phyloP scores from a whole-genome alignment of 2,888 invertebrate genomes.

The Heliconius hortense region DNA sequence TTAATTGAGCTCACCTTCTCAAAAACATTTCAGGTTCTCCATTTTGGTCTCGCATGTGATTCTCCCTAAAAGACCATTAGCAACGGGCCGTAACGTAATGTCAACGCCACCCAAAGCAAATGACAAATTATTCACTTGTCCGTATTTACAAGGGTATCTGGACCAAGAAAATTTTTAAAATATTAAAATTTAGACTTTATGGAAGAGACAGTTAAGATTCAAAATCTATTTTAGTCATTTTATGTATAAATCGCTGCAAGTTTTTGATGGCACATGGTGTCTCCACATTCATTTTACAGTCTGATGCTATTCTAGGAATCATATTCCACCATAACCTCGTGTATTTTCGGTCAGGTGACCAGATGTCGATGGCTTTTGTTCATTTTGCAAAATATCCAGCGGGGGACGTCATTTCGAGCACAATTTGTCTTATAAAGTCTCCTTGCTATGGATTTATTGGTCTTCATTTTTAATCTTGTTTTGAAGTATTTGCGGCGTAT shows the following conservation, averaged over 20 bases:
- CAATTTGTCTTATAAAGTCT: constrained; percentile 69
- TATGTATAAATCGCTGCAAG: constrained; percentile 51
- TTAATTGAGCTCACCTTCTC: constrained; percentile 10
- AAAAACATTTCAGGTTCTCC: constrained; percentile 23
- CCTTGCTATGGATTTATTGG: constrained; percentile 66
- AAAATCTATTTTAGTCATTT: constrained; percentile 44
- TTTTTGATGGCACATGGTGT: constrained; percentile 77
- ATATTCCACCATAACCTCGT: constrained; percentile 70
- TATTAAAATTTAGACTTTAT: constrained; percentile 41
- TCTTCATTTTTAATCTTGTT: constrained; percentile 52
- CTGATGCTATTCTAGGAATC: constrained; percentile 81
- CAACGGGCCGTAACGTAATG: constrained; percentile 67
- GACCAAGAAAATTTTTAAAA: constrained; percentile 26
- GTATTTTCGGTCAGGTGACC: constrained; percentile 78
- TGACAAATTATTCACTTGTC: constrained; percentile 74
- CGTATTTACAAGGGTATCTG: constrained; percentile 45
- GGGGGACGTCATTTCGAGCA: constrained; percentile 51
- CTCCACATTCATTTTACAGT: constrained; percentile 78
- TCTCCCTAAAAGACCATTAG: constrained; percentile 66
- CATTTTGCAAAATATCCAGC: constrained; percentile 63
- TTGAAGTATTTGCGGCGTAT: constrained; percentile 55
- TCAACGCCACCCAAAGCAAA: constrained; percentile 69
- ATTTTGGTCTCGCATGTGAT: constrained; percentile 34
- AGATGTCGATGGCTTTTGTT: constrained; percentile 67
- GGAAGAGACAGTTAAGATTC: constrained; percentile 41